These are phyloP conservation scores for Caenorhabditis zanzibari DNA, from an alignment of 2,888 invertebrate species.

Conservation along the genomic window DNA sequence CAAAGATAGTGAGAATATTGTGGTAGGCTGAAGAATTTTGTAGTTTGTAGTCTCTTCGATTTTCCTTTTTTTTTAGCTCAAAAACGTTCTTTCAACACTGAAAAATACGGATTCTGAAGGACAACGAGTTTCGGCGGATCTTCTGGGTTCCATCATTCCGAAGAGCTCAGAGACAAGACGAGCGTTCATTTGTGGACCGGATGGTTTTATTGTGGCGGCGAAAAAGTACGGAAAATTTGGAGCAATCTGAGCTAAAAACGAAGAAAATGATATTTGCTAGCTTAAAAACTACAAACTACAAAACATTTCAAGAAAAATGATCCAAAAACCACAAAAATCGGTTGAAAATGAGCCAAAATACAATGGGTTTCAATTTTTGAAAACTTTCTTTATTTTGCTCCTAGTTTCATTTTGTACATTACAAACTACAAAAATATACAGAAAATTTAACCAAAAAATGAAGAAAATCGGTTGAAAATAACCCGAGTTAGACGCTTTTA, in stretches of 20 bases:
- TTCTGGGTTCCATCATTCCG: slow-evolving; percentile 32
- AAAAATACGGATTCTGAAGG: neutral
- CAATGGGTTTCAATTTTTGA: too few species aligned
- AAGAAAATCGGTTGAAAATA: too few species aligned
- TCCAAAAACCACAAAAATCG: too few species aligned
- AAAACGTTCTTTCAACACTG: slow-evolving; percentile 36
- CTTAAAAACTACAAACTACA: neutral
- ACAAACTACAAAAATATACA: too few species aligned
- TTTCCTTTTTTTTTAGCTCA: slow-evolving; percentile 32
- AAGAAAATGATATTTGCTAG: neutral
- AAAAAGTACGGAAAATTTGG: slow-evolving; percentile 23
- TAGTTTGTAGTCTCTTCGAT: slow-evolving; percentile 8
- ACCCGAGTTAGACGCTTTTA: too few species aligned
- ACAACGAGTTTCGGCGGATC: slow-evolving; percentile 26
- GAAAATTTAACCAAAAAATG: too few species aligned
- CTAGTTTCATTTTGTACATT: too few species aligned
- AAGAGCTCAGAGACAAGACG: slow-evolving; percentile 18
- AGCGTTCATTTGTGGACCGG: slow-evolving; percentile 65
- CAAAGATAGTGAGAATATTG: slow-evolving; percentile 13
- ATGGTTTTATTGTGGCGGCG: slow-evolving; percentile 57
- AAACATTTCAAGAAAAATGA: neutral
- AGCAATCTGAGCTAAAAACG: neutral
- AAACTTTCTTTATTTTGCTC: too few species aligned
- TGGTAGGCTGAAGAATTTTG: slow-evolving; percentile 24
- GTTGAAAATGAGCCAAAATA: neutral